Conservation (phyloP, 2,113 vertebrate species). For the Sisor rabdophorus region DNA sequence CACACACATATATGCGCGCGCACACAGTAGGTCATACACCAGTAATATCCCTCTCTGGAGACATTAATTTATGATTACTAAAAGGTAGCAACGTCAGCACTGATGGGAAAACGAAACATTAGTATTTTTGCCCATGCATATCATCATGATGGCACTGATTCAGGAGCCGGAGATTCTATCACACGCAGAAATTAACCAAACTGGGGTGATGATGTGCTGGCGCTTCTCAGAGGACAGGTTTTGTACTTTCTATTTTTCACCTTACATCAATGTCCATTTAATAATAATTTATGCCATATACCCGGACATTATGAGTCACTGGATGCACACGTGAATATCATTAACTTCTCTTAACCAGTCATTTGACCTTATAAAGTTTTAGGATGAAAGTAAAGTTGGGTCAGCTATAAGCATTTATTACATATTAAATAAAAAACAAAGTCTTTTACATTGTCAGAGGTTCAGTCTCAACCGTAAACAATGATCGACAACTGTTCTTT, state of each 20-base stretch:
- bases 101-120: not conserved
- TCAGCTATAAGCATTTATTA: no score
- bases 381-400: no score
- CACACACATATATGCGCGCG: not conserved
- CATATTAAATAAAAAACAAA: no score
- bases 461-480: no score
- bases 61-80: not conserved
- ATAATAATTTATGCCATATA: no score
- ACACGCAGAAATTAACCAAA: not conserved
- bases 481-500: no score
- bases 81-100: not conserved
- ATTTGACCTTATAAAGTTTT: no score
- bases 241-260: not conserved
- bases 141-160: not conserved
- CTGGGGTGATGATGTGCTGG: not conserved
- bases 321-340: not conserved
- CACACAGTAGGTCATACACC: conserved; percentile 3
- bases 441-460: no score
- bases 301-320: not conserved
- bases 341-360: no score
- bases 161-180: not conserved
- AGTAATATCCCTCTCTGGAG: conserved; percentile 1
- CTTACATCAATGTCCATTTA: not conserved
- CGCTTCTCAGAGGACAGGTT: not conserved
- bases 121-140: not conserved